A percentile compares a stretch with the other conserved stretches of the same genome.
phyloP scores from a whole-genome alignment of 2,797 vertebrate species.

The Vipera latastei region DNA sequence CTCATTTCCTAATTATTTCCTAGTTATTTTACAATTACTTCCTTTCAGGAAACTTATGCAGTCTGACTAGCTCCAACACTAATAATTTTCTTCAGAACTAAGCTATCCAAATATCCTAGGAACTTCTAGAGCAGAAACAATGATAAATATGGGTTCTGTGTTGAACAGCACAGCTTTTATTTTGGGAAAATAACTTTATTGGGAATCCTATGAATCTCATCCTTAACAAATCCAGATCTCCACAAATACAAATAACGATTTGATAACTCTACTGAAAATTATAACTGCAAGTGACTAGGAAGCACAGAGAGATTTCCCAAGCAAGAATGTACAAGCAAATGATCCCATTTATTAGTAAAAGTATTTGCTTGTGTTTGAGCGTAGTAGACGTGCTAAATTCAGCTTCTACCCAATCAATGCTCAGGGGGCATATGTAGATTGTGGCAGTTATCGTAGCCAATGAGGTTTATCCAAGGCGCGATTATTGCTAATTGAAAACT shows the following conservation, averaged over 20 bases:
- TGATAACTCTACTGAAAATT: not conserved
- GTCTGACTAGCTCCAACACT: conserved; percentile 68
- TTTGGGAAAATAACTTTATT: not conserved
- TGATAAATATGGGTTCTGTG: conserved; percentile 33
- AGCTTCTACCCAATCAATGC: not conserved
- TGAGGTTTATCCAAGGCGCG: not conserved
- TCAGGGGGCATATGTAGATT: not conserved
- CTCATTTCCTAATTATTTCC: conserved; percentile 88
- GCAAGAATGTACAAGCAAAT: not conserved
- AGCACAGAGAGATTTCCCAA: not conserved
- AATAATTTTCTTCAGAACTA: conserved; percentile 63
- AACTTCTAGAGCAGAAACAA: conserved; percentile 37
- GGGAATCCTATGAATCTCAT: not conserved
- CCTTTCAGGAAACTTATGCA: conserved; percentile 86
- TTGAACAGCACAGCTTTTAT: conserved; percentile 43
- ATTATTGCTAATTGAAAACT: not conserved
- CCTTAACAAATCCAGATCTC: not conserved
- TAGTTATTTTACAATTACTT: conserved; percentile 89
- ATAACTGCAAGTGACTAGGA: not conserved
- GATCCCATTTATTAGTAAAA: not conserved
- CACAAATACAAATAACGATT: not conserved
- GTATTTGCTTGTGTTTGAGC: not conserved
- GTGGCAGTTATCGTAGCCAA: not conserved
- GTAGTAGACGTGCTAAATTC: not conserved
- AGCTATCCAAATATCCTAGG: conserved; percentile 56